Percentiles rank a stretch among this genome's conserved stretches.
Conservation (phyloP, 1,140 invertebrate species). For the Octopus sinensis region DNA sequence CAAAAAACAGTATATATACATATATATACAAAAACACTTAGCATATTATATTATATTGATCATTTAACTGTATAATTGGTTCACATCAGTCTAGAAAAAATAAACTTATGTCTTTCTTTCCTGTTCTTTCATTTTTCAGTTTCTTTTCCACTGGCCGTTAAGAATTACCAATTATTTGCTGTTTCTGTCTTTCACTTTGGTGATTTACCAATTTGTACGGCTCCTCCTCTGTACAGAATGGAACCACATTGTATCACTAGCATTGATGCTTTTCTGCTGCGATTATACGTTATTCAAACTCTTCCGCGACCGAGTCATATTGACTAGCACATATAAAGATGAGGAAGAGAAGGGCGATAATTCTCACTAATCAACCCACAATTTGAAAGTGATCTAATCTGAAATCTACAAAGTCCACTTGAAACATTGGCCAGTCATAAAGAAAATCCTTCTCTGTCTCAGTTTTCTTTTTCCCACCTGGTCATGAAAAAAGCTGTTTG, state of each 20-base stretch:
- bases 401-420: neutral
- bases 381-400: neutral
- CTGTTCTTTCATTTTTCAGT: conserved; percentile 61
- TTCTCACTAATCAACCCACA: neutral
- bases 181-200: conserved; percentile 69
- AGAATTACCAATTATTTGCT: conserved; percentile 73
- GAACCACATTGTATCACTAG: conserved; percentile 85
- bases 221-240: conserved; percentile 78
- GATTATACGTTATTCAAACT: conserved; percentile 89
- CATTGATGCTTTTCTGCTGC: conserved; percentile 81
- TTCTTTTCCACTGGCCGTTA: conserved; percentile 83
- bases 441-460: too few relatives aligned
- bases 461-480: too few relatives aligned
- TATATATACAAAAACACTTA: too few relatives aligned
- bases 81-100: too few relatives aligned
- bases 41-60: too few relatives aligned
- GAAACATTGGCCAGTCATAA: too few relatives aligned
- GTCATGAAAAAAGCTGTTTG: too few relatives aligned
- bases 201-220: conserved; percentile 75
- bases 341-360: conserved; percentile 30
- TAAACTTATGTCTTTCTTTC: neutral
- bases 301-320: conserved; percentile 78
- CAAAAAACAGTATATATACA: too few relatives aligned
- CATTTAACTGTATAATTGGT: too few relatives aligned
- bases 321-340: conserved; percentile 57